A percentile compares a stretch with the other conserved stretches of the same genome.
Evolutionary conservation across 2,113 vertebrate species (phyloP).

Genomic region (Coptodon rendalli): DNA sequence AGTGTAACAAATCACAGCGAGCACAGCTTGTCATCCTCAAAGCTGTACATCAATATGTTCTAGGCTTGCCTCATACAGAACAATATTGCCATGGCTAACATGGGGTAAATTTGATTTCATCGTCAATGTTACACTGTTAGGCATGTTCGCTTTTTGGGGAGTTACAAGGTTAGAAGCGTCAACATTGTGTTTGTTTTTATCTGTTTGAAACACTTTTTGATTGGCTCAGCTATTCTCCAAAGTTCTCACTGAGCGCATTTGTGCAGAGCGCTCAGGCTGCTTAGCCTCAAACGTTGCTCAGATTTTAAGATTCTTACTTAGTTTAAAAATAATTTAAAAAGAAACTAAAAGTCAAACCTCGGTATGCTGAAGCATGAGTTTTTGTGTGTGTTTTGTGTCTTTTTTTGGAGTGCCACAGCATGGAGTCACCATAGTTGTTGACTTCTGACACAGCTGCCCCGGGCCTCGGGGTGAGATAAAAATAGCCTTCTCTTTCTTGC

Average conservation of each 20-base stretch:
- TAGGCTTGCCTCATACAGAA: slow-evolving; percentile 34
- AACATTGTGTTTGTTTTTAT: slow-evolving; percentile 30
- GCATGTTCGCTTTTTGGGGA: slow-evolving; percentile 31
- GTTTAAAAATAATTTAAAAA: not conserved
- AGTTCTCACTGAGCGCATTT: not conserved
- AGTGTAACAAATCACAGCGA: slow-evolving; percentile 69
- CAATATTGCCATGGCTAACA: slow-evolving; percentile 60
- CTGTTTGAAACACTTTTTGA: not conserved
- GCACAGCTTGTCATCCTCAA: slow-evolving; percentile 60
- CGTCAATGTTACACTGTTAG: slow-evolving; percentile 35
- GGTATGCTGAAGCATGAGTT: not conserved
- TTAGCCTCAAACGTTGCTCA: not conserved
- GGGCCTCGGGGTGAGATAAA: slow-evolving; percentile 61
- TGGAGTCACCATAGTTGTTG: slow-evolving; percentile 60
- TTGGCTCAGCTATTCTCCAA: not conserved
- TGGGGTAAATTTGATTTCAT: slow-evolving; percentile 59
- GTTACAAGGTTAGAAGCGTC: slow-evolving; percentile 48
- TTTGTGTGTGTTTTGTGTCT: not conserved
- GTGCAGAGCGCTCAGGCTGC: not conserved
- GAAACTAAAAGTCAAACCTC: not conserved
- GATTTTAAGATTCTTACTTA: not conserved
- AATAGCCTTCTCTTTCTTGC: slow-evolving; percentile 55
- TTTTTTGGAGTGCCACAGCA: slow-evolving; percentile 14
- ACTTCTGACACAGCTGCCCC: slow-evolving; percentile 70
- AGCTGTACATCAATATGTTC: slow-evolving; percentile 63